Evolutionary conservation across 2,797 vertebrate genomes (phyloP).

Genomic region (Syngnathus rostellatus): DNA sequence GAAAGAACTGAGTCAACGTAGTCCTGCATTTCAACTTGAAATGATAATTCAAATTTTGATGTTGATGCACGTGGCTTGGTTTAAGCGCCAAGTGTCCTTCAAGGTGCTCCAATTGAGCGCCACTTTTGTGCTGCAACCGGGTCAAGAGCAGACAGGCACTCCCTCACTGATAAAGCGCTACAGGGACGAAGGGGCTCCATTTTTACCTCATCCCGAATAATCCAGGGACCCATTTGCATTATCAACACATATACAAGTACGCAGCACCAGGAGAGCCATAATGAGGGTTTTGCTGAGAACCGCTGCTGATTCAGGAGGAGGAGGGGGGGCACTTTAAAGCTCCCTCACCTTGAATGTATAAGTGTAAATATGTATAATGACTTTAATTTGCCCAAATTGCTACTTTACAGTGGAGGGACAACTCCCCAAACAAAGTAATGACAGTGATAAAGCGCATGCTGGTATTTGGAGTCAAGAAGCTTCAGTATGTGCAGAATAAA

Average conservation of each 20-base stretch:
- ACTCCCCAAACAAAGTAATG: slow-evolving; percentile 17
- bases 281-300: not conserved
- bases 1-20: not conserved
- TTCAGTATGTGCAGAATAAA: not conserved
- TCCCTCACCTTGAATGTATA: not conserved
- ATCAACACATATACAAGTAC: not conserved
- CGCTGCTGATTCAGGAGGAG: not conserved
- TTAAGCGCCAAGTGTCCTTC: slow-evolving; percentile 21
- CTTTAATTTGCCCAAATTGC: slow-evolving; percentile 14
- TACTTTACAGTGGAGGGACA: slow-evolving; percentile 13
- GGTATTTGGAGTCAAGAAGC: not conserved
- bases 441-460: not conserved
- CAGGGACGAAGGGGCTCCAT: slow-evolving; percentile 30
- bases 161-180: slow-evolving; percentile 53
- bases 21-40: not conserved
- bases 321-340: not conserved
- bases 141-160: slow-evolving; percentile 58
- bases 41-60: not conserved
- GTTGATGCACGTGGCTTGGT: not conserved
- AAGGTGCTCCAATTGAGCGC: slow-evolving; percentile 51
- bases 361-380: not conserved
- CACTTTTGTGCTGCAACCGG: slow-evolving; percentile 57
- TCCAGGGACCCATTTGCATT: not conserved
- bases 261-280: not conserved
- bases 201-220: slow-evolving; percentile 12